These are phyloP conservation scores for Eulemur rufifrons DNA, from an alignment of 2,113 vertebrate species.

Conservation along the genomic window DNA sequence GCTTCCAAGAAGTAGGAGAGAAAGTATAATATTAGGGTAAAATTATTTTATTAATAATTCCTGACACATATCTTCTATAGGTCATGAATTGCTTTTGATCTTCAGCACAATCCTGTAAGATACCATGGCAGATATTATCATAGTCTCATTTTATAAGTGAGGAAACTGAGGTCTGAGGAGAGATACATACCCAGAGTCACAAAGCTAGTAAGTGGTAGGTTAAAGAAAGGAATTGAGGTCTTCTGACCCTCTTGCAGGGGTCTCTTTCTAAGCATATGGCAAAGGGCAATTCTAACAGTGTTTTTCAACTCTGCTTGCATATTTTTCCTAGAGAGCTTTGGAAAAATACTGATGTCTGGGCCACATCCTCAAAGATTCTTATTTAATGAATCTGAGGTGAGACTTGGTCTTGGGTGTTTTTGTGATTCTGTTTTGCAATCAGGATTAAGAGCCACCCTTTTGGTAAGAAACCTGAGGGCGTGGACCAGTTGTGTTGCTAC, in stretches of 20 bases:
- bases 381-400: not conserved
- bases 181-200: not conserved
- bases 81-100: not conserved
- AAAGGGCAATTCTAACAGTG: not conserved
- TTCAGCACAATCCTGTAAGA: not conserved
- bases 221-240: not conserved
- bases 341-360: not conserved
- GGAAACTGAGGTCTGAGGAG: not conserved
- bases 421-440: not conserved
- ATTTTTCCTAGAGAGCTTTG: not conserved
- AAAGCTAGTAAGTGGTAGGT: not conserved
- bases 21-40: not conserved
- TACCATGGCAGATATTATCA: not conserved
- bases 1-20: not conserved
- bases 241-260: not conserved
- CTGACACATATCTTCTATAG: not conserved
- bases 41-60: not conserved
- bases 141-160: not conserved
- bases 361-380: not conserved
- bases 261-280: not conserved
- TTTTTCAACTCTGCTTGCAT: not conserved
- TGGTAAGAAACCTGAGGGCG: not conserved
- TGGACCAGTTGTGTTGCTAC: not conserved
- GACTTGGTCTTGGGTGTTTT: not conserved
- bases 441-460: not conserved